Base-by-base conservation (phyloP, 2,888 invertebrate genomes). In the Bursaphelenchus okinawaensis region DNA sequence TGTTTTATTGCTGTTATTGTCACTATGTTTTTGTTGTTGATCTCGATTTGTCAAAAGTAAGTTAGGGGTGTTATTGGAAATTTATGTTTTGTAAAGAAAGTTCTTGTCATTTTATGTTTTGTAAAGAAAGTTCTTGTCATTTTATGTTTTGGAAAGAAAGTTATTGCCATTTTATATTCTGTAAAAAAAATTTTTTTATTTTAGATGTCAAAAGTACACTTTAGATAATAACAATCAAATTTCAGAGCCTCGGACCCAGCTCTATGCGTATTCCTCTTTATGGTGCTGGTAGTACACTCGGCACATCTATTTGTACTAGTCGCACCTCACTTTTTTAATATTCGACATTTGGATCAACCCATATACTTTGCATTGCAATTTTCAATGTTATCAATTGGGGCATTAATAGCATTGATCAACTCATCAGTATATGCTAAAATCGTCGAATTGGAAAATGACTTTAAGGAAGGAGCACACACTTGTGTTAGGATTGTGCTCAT, bases 41-140 rank as follows among this genome's bases (percentile, higher is more conserved):
- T 78, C 55, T 72, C 75, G 8, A 67, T 77, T 0, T 71, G 75
- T 60, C 76, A 78, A 50, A 75, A 69, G 79, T 78, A 26, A 52
- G 69, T 66, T 52, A n/a, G n/a, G n/a, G n/a, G n/a, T n/a, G n/a
- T n/a, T n/a, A n/a, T n/a, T n/a, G n/a, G n/a, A n/a, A n/a, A n/a
- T n/a, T n/a, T n/a, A n/a, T n/a, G n/a, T n/a, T n/a, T n/a, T n/a
- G n/a, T n/a, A n/a, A n/a, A n/a, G n/a, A n/a, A n/a, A n/a, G n/a
- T n/a, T n/a, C n/a, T n/a, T n/a, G n/a, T n/a, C n/a, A n/a, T n/a
- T n/a, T n/a, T n/a, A n/a, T n/a, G n/a, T n/a, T n/a, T n/a, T n/a
- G n/a, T n/a, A n/a, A n/a, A n/a, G n/a, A n/a, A n/a, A n/a, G n/a
- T n/a, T n/a, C n/a, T n/a, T n/a, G n/a, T n/a, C n/a, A n/a, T n/a